Evolutionary conservation across 2,113 vertebrate species (phyloP).

Genomic region (Solea senegalensis): DNA sequence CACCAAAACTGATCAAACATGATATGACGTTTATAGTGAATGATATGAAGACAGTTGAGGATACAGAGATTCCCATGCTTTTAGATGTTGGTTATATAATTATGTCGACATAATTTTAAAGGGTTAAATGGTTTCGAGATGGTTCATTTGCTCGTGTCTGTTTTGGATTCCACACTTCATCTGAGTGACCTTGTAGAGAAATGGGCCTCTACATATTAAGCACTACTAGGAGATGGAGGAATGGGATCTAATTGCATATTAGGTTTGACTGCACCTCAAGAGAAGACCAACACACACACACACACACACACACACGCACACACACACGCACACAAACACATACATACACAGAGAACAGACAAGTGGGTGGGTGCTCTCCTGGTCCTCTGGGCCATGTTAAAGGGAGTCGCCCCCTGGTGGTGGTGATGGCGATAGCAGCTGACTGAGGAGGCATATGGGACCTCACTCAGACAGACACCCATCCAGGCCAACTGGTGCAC

Average conservation of each 20-base stretch:
- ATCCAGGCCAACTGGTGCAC: conserved; percentile 88
- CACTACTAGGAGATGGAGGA: conserved; percentile 75
- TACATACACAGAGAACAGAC: conserved; percentile 75
- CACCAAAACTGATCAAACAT: conserved; percentile 55
- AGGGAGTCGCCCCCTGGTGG: conserved; percentile 73
- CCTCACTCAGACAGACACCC: conserved; percentile 94
- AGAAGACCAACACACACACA: conserved; percentile 78
- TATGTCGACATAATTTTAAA: conserved; percentile 71
- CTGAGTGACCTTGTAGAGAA: conserved; percentile 75
- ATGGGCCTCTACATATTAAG: conserved; percentile 65
- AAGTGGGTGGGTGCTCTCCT: conserved; percentile 78
- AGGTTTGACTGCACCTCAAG: conserved; percentile 84
- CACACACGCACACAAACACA: conserved; percentile 59
- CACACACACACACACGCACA: conserved; percentile 65
- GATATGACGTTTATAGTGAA: conserved; percentile 69
- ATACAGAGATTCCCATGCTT: conserved; percentile 64
- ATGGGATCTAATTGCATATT: conserved; percentile 83
- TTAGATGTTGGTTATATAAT: conserved; percentile 60
- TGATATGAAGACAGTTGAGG: conserved; percentile 60
- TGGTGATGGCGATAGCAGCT: conserved; percentile 69
- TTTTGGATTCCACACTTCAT: conserved; percentile 56
- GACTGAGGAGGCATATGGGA: conserved; percentile 41
- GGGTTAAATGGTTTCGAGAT: conserved; percentile 72
- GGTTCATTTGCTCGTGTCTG: conserved; percentile 67
- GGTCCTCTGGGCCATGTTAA: conserved; percentile 75